These are phyloP conservation scores for Isotomurus palustris DNA, from an alignment of 2,888 invertebrate species.

Conservation along the genomic window DNA sequence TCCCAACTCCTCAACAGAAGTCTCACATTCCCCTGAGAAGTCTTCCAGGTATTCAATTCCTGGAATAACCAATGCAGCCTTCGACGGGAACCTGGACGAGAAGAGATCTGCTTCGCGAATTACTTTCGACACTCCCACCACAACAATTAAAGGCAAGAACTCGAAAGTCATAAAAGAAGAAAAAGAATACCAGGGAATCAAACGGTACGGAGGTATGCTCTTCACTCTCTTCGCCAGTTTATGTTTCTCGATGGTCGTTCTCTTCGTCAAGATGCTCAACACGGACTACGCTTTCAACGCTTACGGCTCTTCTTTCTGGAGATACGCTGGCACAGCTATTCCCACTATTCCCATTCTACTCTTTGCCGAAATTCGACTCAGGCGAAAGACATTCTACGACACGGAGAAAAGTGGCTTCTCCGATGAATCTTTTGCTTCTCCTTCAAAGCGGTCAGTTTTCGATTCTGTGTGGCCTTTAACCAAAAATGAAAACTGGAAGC, in stretches of 20 bases:
- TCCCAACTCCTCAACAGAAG: no score
- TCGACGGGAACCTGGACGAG: no score
- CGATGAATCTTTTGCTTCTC: no score
- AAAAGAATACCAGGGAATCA: slow-evolving; percentile 29
- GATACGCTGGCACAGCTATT: slow-evolving; percentile 35
- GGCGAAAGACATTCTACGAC: slow-evolving; percentile 11
- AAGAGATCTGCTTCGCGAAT: no score
- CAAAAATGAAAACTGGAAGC: slow-evolving; percentile 35
- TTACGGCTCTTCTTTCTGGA: slow-evolving; percentile 36
- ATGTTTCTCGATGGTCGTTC: slow-evolving; percentile 33
- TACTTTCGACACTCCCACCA: no score
- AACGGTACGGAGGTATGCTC: slow-evolving; percentile 35
- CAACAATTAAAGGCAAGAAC: not conserved
- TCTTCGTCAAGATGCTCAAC: slow-evolving; percentile 36
- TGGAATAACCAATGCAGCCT: not conserved
- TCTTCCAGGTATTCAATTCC: not conserved
- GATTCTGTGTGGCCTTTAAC: slow-evolving; percentile 32
- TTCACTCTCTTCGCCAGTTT: slow-evolving; percentile 35
- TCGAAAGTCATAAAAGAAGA: slow-evolving; percentile 7
- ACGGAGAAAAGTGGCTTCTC: slow-evolving; percentile 1
- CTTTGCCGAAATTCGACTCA: slow-evolving; percentile 31
- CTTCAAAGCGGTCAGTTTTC: slow-evolving; percentile 29
- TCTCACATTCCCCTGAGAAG: not conserved
- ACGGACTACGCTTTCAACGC: slow-evolving; percentile 32
- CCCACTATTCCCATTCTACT: slow-evolving; percentile 36